phyloP scores from a whole-genome alignment of 2,888 invertebrate genomes.

The Himalopsyche kuldschensis region DNA sequence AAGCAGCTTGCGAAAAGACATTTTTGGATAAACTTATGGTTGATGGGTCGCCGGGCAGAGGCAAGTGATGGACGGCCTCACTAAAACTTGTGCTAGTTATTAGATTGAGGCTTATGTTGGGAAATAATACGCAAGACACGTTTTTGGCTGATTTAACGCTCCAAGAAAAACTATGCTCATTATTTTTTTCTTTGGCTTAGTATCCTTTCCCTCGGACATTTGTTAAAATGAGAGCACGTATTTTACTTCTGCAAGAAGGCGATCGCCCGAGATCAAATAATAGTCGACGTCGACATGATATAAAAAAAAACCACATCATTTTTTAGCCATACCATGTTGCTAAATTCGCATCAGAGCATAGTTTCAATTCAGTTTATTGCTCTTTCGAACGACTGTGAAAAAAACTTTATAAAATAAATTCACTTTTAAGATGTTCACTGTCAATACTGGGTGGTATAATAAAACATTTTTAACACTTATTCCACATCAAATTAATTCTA shows the following conservation, averaged over 20 bases:
- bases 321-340: no score
- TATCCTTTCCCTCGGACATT: neutral
- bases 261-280: no score
- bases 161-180: neutral
- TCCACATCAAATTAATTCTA: no score
- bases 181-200: neutral
- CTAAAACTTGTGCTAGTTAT: conserved; percentile 18
- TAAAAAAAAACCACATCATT: no score
- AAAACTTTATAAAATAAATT: no score
- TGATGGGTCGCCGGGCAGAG: neutral
- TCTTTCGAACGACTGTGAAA: no score
- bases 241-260: neutral
- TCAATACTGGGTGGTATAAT: no score
- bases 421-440: no score
- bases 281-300: no score
- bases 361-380: no score
- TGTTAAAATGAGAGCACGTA: neutral
- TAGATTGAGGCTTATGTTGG: neutral
- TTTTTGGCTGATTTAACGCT: neutral
- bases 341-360: no score
- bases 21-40: conserved; percentile 1
- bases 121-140: conserved; percentile 2
- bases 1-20: neutral
- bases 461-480: no score
- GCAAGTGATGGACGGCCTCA: neutral